phyloP scores from a whole-genome alignment of 2,797 vertebrate species.

The Gastrophryne carolinensis region DNA sequence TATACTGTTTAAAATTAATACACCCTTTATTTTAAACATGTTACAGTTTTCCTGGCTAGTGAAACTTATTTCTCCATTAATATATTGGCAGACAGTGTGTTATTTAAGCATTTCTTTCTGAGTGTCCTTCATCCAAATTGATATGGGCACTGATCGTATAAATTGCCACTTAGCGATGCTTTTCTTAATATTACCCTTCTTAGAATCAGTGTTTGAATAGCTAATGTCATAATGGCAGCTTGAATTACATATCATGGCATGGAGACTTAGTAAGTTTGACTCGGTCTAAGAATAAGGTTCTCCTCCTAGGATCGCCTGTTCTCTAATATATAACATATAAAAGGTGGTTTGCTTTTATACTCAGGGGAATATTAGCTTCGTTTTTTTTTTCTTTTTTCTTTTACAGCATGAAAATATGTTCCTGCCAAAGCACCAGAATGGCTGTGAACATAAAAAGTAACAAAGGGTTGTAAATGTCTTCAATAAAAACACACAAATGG shows the following conservation, averaged over 20 bases:
- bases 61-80: slow-evolving; percentile 8
- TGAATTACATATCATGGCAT: slow-evolving; percentile 32
- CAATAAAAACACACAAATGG: not conserved
- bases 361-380: not conserved
- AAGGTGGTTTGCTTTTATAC: not conserved
- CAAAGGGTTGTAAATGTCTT: not conserved
- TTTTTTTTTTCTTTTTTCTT: not conserved
- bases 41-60: not conserved
- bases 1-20: slow-evolving; percentile 8
- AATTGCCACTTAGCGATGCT: slow-evolving; percentile 9
- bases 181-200: slow-evolving; percentile 1
- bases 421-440: not conserved
- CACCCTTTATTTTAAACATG: slow-evolving; percentile 17
- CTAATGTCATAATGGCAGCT: slow-evolving; percentile 21
- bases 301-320: not conserved
- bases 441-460: not conserved
- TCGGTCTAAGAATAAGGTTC: not conserved
- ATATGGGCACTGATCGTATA: slow-evolving; percentile 5
- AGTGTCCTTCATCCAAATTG: slow-evolving; percentile 16
- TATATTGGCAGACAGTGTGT: slow-evolving; percentile 13
- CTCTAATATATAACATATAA: not conserved
- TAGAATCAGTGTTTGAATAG: not conserved
- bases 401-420: too few relatives aligned
- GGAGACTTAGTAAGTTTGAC: not conserved
- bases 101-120: slow-evolving; percentile 14